Base-by-base conservation (phyloP, 2,113 vertebrate species). In the Scopus umbretta region DNA sequence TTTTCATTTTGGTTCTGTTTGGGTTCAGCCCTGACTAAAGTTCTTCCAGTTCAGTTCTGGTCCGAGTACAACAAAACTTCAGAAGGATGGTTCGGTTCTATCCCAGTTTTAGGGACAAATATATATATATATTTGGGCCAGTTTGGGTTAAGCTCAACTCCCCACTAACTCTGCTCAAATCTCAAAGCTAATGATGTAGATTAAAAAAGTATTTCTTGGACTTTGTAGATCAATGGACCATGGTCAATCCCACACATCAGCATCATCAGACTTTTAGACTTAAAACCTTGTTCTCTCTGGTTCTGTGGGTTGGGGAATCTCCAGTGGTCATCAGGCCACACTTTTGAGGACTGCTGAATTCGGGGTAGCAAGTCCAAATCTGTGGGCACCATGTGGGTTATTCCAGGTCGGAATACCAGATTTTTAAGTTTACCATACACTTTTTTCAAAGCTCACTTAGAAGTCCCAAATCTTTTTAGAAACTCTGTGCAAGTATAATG, bases 321-420 rank as follows among this genome's bases (percentile, higher is more conserved):
- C n/a, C 1, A 1, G 29, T 42, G 7, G 5, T 74, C 6, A 1
- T 47, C 61, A 68, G 34, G 52, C 56, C 20, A 22, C 7, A 1
- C 56, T 92, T 83, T 3, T 21, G 56, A 79, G 68, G n/a, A 63
- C 43, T 63, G 13, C n/a, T 61, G 38, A 78, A 63, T 71, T 91
- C 1, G 2, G 15, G 10, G 17, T 65, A 43, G 16, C 19, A 21
- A 79, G 47, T 74, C 65, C 52, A 52, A 65, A 53, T n/a, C 40
- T 34, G 13, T 80, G 45, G 30, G 61, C 76, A 49, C 17, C 21
- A 1, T 17, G 27, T 36, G 16, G 10, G 36, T 67, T 94, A 79
- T 88, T 75, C 58, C 6, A 27, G 26, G 38, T 79, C 52, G 65
- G 65, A 79, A 68, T 65, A 50, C 15, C 49, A 68, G 20, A 63